Evolutionary conservation across 2,113 vertebrate species (phyloP).

Genomic region (Gymnobelideus leadbeateri): DNA sequence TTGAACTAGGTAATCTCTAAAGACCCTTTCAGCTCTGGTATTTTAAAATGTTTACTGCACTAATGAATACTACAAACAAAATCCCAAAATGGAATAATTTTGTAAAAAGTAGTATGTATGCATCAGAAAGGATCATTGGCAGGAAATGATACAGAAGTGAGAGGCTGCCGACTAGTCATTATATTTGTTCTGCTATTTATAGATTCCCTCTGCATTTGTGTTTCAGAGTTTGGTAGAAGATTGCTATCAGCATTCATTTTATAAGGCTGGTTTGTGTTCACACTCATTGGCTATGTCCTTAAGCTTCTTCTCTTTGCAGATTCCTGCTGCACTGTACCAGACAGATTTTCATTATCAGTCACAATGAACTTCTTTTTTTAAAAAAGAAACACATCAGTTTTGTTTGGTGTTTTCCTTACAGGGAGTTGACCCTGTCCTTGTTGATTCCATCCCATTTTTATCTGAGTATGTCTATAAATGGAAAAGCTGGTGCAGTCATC

Average conservation of each 20-base stretch:
- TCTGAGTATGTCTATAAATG: slow-evolving; percentile 34
- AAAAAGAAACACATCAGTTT: slow-evolving; percentile 24
- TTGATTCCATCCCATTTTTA: not conserved
- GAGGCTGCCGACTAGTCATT: not conserved
- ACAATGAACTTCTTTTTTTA: not conserved
- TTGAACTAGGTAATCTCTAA: not conserved
- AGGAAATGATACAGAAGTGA: slow-evolving; percentile 17
- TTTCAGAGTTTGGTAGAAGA: slow-evolving; percentile 1
- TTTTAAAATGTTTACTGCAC: not conserved
- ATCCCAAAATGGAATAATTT: not conserved
- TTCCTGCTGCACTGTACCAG: not conserved
- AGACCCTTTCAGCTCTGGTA: not conserved
- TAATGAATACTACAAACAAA: not conserved
- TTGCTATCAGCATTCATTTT: not conserved
- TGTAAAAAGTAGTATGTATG: not conserved
- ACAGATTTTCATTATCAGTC: not conserved
- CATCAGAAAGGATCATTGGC: not conserved
- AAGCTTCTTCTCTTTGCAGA: not conserved
- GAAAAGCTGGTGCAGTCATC: slow-evolving; percentile 28
- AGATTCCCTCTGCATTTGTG: not conserved
- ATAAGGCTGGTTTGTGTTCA: not conserved
- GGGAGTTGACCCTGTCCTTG: slow-evolving; percentile 55
- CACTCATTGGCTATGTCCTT: not conserved
- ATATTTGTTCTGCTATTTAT: slow-evolving; percentile 8
- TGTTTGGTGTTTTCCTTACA: slow-evolving; percentile 62